These are phyloP conservation scores for Pomatorhinus ruficollis DNA, from an alignment of 2,113 vertebrate genomes.

Conservation along the genomic window DNA sequence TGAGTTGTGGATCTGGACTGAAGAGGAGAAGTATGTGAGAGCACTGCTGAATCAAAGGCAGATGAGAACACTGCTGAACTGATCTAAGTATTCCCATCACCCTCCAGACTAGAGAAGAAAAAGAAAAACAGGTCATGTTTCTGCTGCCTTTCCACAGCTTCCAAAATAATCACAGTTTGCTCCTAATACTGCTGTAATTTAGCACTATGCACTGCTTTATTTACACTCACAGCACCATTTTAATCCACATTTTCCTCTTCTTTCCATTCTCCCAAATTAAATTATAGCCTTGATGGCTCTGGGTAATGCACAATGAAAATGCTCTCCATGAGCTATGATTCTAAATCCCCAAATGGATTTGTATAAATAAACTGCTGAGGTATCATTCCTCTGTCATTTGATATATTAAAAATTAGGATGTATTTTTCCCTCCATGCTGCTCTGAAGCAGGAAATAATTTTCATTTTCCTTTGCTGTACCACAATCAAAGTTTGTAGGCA, in stretches of 20 bases:
- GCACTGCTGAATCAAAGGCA: neutral
- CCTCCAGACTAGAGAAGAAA: neutral
- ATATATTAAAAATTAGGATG: slow-evolving; percentile 21
- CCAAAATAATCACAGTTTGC: neutral
- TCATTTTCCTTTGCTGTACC: slow-evolving; percentile 6
- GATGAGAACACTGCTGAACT: neutral
- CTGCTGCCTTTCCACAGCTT: slow-evolving; percentile 2
- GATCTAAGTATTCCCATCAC: neutral
- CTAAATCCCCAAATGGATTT: neutral
- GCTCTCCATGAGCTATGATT: neutral
- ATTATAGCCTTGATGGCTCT: neutral
- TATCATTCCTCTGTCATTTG: neutral
- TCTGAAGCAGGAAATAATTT: slow-evolving; percentile 51
- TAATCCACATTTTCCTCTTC: neutral
- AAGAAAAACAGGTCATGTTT: neutral
- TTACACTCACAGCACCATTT: neutral
- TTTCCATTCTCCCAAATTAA: slow-evolving; percentile 11
- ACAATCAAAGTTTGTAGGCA: slow-evolving; percentile 28
- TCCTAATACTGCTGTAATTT: neutral
- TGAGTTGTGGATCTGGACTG: neutral
- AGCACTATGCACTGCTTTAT: neutral
- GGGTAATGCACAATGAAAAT: slow-evolving; percentile 10
- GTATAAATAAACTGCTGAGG: neutral
- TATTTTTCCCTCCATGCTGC: slow-evolving; percentile 18
- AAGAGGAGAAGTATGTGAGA: neutral